Conservation (phyloP, 2,797 vertebrate genomes). For the Gila robusta region DNA sequence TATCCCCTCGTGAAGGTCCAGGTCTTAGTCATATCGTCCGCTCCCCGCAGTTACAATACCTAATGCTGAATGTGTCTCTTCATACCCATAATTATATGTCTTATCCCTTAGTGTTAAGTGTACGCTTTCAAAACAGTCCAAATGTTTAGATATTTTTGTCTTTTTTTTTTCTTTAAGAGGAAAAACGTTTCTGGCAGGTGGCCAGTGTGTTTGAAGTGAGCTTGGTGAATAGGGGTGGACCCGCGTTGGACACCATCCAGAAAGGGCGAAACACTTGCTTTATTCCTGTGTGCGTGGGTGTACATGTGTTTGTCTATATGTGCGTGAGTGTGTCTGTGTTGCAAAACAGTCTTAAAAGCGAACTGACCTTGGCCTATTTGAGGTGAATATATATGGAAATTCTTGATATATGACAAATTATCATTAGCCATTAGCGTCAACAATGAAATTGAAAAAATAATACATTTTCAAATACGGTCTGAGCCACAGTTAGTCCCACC, state of each 20-base stretch:
- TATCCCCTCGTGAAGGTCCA: constrained; percentile 15
- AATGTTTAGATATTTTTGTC: constrained; percentile 65
- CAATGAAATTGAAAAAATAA: neutral
- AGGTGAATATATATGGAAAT: neutral
- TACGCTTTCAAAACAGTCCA: constrained; percentile 65
- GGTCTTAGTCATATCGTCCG: constrained; percentile 49
- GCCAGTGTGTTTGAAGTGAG: constrained; percentile 58
- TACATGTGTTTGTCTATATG: constrained; percentile 43
- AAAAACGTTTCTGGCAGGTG: constrained; percentile 50
- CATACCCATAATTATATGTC: constrained; percentile 64
- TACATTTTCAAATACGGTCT: neutral
- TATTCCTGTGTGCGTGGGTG: constrained; percentile 31
- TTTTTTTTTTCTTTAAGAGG: constrained; percentile 34
- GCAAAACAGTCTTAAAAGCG: neutral
- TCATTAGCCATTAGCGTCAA: neutral
- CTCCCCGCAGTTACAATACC: constrained; percentile 51
- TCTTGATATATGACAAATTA: neutral
- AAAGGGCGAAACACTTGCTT: constrained; percentile 52
- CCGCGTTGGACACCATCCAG: constrained; percentile 58
- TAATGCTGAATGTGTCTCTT: constrained; percentile 58
- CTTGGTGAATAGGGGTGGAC: constrained; percentile 51
- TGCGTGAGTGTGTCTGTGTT: constrained; percentile 48
- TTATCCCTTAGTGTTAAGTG: constrained; percentile 63
- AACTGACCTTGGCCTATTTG: constrained; percentile 20
- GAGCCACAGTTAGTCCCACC: neutral